Percentiles rank a stretch among this genome's conserved stretches.
phyloP scores from a whole-genome alignment of 1,140 invertebrate genomes.

The Leguminivora glycinivorella region DNA sequence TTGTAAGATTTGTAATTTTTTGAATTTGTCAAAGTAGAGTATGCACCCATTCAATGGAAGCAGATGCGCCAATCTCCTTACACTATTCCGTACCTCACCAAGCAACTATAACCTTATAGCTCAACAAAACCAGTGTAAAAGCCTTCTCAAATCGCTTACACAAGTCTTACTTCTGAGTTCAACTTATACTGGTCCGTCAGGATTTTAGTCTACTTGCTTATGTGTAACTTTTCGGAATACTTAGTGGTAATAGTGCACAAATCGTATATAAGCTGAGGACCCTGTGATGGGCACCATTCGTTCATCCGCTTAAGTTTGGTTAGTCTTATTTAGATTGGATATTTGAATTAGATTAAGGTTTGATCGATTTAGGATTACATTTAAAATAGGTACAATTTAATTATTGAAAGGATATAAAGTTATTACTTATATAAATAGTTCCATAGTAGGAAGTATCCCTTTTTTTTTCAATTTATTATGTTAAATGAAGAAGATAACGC shows the following conservation, averaged over 20 bases:
- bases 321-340: neutral
- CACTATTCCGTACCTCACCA: neutral
- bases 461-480: no score
- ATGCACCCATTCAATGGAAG: neutral
- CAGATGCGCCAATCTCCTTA: slow-evolving; percentile 15
- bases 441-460: no score
- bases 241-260: neutral
- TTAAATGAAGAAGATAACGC: no score
- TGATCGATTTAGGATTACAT: no score
- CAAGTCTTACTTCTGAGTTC: neutral
- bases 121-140: neutral
- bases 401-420: no score
- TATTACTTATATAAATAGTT: no score
- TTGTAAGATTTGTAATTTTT: no score
- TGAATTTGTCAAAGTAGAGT: neutral
- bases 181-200: neutral
- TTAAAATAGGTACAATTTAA: no score
- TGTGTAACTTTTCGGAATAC: neutral
- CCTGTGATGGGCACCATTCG: neutral
- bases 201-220: neutral
- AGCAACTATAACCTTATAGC: no score
- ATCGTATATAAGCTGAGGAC: slow-evolving; percentile 20
- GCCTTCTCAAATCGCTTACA: neutral
- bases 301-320: slow-evolving; percentile 11
- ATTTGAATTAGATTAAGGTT: neutral